phyloP scores from a whole-genome alignment of 2,797 vertebrate species.

The Poecilia picta region DNA sequence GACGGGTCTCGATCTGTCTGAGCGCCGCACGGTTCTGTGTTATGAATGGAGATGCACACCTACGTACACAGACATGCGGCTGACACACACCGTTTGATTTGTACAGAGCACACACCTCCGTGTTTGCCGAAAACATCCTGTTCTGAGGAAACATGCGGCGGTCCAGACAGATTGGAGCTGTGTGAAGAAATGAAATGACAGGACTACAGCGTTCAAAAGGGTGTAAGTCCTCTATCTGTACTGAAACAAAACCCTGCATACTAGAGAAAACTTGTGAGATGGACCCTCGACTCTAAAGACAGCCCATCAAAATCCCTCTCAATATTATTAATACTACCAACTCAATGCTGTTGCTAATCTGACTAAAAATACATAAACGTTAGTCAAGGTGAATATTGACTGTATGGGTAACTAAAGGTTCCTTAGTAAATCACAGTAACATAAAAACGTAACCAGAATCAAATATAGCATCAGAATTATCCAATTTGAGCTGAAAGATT shows the following conservation, averaged over 20 bases:
- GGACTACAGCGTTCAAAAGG: background rate
- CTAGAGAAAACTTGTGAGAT: background rate
- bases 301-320: background rate
- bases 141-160: conserved; percentile 11
- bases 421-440: background rate
- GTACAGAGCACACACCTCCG: background rate
- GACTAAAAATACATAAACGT: background rate
- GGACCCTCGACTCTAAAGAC: background rate
- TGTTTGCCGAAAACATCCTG: conserved; percentile 31
- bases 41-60: conserved; percentile 59
- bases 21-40: conserved; percentile 41
- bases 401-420: background rate
- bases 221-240: background rate
- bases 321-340: too few relatives aligned
- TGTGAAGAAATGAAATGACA: conserved; percentile 5
- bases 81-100: conserved; percentile 12
- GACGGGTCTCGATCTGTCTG: conserved; percentile 55
- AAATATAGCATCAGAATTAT: background rate
- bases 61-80: conserved; percentile 22
- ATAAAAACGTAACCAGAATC: background rate
- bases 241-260: background rate
- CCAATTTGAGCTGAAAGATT: background rate
- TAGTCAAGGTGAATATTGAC: background rate
- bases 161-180: conserved; percentile 14
- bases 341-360: background rate